Base-by-base conservation (phyloP, 2,113 vertebrate species). In the Hymenochirus boettgeri region DNA sequence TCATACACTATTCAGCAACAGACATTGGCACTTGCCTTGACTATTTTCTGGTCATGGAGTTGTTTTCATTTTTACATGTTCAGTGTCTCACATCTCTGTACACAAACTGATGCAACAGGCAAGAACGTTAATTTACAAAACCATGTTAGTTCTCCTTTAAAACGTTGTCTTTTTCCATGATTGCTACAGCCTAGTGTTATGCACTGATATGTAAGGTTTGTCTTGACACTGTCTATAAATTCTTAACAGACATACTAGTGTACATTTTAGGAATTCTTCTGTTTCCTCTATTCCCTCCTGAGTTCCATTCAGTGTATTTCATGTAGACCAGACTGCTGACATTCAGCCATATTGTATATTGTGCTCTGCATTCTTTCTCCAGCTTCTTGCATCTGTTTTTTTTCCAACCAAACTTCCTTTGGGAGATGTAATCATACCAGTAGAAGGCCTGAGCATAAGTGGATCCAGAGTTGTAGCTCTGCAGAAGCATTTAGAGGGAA, bases 331-430 rank as follows among this genome's bases (percentile, higher is more conserved):
- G 7, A 46, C 42, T 17, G 17, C 18, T 8, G n/a, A n/a, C 42
- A 46, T 19, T 18, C 42, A 11, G 42, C 42, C 33, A 35, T 35
- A 35, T 35, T 46, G 42, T 5, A 46, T n/a, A 13, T 46, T 46
- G 42, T 46, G 42, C 15, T 46, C 42, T 18, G 17, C 42, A 35
- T 35, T 35, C 33, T 35, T 53, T 24, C 57, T 45, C 22, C 57
- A 59, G 57, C 57, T 59, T 18, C 13, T 59, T 24, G 22, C 23
- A 59, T 59, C 37, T 59, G 57, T 35, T 59, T 4, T 37, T 59
- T 26, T 59, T 59, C 35, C 57, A 59, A 53, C n/a, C 39, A 59
- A 45, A 26, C 35, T 45, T 45, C 24, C 57, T 15, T 22, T 42
- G 42, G 57, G 57, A 59, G 24, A 42, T 59, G 57, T 59, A 45